Percentiles rank a stretch among this genome's conserved stretches.
Conservation (phyloP, 2,888 invertebrate genomes). For the Andrena praecox region DNA sequence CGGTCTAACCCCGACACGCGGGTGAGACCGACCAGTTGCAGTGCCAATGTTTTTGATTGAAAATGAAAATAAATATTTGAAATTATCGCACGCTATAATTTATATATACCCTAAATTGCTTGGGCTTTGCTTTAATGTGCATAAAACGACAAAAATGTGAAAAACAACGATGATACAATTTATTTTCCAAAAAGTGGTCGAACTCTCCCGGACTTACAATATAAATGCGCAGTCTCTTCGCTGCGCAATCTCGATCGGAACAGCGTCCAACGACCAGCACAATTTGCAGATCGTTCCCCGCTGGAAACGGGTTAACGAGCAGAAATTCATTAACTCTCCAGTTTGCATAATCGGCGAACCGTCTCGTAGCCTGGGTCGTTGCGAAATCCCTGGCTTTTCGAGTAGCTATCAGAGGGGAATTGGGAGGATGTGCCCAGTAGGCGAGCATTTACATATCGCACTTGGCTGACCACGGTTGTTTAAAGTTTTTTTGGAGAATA, state of each 20-base stretch:
- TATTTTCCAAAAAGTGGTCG: too few relatives aligned
- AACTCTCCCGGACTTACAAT: too few relatives aligned
- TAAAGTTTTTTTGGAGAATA: not conserved
- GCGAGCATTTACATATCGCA: constrained; percentile 58
- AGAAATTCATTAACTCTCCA: constrained; percentile 43
- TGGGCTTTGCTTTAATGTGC: too few relatives aligned
- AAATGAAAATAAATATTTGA: too few relatives aligned
- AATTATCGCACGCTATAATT: too few relatives aligned
- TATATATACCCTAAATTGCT: too few relatives aligned
- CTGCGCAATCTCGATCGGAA: constrained; percentile 7
- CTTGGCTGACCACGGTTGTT: constrained; percentile 1
- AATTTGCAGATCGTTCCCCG: constrained; percentile 21
- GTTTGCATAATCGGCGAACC: constrained; percentile 64
- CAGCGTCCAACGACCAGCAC: constrained; percentile 16
- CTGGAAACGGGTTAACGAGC: constrained; percentile 52
- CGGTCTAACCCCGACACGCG: too few relatives aligned
- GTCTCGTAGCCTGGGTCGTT: constrained; percentile 40
- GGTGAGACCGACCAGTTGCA: too few relatives aligned
- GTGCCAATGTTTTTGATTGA: too few relatives aligned
- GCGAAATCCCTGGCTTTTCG: constrained; percentile 42
- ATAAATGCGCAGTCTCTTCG: not conserved
- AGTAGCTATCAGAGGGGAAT: constrained; percentile 21
- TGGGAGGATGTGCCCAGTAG: constrained; percentile 49
- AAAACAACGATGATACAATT: too few relatives aligned
- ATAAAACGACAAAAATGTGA: too few relatives aligned